Conservation (phyloP, 1,140 invertebrate species). For the Drosophila repletoides region DNA sequence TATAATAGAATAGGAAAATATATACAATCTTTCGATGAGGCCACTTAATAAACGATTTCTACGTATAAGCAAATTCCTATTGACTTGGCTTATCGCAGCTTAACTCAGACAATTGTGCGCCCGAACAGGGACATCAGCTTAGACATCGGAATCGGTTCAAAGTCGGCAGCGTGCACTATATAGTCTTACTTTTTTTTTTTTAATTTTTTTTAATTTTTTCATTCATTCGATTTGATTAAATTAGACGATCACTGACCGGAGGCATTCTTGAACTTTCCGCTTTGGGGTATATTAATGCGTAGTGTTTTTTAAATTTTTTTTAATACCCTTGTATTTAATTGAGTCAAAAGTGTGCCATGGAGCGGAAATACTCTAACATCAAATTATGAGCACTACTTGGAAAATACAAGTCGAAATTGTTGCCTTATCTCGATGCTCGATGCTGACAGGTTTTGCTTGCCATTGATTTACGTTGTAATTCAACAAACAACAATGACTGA, state of each 20-base stretch:
- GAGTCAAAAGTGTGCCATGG: slow-evolving; percentile 59
- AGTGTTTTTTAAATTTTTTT: too few relatives aligned
- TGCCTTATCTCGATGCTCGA: not conserved
- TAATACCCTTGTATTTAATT: too few relatives aligned
- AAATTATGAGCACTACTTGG: slow-evolving; percentile 39
- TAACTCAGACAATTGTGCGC: slow-evolving; percentile 15
- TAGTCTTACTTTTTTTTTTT: too few relatives aligned
- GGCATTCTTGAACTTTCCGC: slow-evolving; percentile 45
- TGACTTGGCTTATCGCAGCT: slow-evolving; percentile 23
- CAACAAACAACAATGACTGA: not conserved
- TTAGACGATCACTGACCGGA: slow-evolving; percentile 36
- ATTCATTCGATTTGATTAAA: slow-evolving; percentile 34
- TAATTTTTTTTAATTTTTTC: not conserved
- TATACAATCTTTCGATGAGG: not conserved
- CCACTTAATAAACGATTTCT: not conserved
- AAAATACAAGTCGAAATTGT: slow-evolving; percentile 1
- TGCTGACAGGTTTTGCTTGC: slow-evolving; percentile 35
- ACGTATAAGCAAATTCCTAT: not conserved
- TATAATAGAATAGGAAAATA: too few relatives aligned
- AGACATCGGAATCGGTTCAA: slow-evolving; percentile 33
- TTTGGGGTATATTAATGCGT: slow-evolving; percentile 17
- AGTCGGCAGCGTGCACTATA: slow-evolving; percentile 33
- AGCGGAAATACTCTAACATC: slow-evolving; percentile 46
- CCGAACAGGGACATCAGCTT: not conserved
- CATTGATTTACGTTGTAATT: slow-evolving; percentile 30